Percentiles rank a stretch among this genome's conserved stretches.
Evolutionary conservation across 2,888 invertebrate genomes (phyloP).

Genomic region (Sphaerophoria taeniata): DNA sequence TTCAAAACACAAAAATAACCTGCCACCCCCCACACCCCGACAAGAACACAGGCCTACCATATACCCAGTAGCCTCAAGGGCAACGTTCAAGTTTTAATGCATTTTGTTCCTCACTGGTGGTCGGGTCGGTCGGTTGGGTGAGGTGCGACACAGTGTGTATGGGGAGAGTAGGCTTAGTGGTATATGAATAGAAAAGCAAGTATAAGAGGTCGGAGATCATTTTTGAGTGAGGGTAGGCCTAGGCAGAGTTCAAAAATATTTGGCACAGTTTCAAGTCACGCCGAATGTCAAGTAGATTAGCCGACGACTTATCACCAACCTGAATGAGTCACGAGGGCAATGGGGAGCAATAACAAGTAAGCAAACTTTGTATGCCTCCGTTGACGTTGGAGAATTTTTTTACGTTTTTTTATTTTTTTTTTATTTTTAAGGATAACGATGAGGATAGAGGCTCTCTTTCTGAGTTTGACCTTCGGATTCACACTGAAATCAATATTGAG

Average conservation of each 20-base stretch:
- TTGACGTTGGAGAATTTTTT: slow-evolving; percentile 14
- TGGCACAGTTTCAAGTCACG: slow-evolving; percentile 70
- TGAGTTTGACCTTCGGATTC: slow-evolving; percentile 44
- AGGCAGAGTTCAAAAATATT: slow-evolving; percentile 23
- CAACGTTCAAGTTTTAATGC: slow-evolving; percentile 62
- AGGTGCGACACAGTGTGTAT: no score
- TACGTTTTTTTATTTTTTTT: slow-evolving; percentile 17
- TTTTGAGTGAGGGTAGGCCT: background rate
- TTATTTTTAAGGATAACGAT: slow-evolving; percentile 14
- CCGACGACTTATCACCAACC: slow-evolving; percentile 53
- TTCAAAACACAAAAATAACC: slow-evolving; percentile 3
- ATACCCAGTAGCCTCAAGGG: slow-evolving; percentile 58
- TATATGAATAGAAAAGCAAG: background rate
- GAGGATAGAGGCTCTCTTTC: slow-evolving; percentile 20
- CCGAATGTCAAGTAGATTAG: slow-evolving; percentile 67
- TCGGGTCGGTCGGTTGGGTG: background rate
- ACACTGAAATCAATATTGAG: slow-evolving; percentile 48
- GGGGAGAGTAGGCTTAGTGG: background rate
- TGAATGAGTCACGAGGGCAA: slow-evolving; percentile 37
- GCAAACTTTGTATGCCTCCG: background rate
- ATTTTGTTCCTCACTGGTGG: slow-evolving; percentile 53
- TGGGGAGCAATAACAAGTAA: slow-evolving; percentile 35
- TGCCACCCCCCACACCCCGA: background rate
- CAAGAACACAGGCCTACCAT: slow-evolving; percentile 1
- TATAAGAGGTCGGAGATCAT: no score